Percentiles rank a stretch among this genome's conserved stretches.
Conservation (phyloP, 2,797 vertebrate species). For the Coccyzus lansbergi region DNA sequence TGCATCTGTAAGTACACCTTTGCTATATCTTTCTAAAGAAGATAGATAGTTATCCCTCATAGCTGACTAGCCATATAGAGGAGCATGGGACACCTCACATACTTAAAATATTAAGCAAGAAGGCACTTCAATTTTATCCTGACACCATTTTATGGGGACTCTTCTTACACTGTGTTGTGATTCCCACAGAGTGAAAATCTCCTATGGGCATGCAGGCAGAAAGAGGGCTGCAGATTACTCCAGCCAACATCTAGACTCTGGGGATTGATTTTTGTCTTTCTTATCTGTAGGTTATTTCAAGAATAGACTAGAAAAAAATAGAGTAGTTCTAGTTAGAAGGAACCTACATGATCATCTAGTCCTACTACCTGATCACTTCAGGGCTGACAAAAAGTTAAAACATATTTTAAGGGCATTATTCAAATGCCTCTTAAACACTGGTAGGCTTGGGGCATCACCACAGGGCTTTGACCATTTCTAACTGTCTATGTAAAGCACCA, state of each 20-base stretch:
- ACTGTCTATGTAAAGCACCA: neutral
- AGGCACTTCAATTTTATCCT: neutral
- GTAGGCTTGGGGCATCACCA: neutral
- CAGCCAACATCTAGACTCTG: neutral
- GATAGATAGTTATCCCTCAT: neutral
- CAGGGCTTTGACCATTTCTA: neutral
- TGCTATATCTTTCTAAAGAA: neutral
- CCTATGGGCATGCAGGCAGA: neutral
- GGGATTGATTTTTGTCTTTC: neutral
- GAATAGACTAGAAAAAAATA: neutral
- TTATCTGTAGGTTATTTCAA: neutral
- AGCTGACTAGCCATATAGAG: neutral
- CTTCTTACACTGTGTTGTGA: neutral
- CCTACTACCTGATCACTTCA: neutral
- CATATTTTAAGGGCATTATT: neutral
- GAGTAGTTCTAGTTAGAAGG: neutral
- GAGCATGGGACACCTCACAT: neutral
- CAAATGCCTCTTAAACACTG: neutral
- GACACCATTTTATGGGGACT: neutral
- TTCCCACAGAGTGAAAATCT: neutral
- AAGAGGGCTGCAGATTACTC: neutral
- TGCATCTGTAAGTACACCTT: neutral
- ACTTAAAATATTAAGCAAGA: neutral
- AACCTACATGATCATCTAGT: fast-evolving
- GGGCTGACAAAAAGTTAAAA: neutral